A percentile compares a stretch with the other conserved stretches of the same genome.
Evolutionary conservation across 2,888 invertebrate genomes (phyloP).

Genomic region (Hymenopus coronatus): DNA sequence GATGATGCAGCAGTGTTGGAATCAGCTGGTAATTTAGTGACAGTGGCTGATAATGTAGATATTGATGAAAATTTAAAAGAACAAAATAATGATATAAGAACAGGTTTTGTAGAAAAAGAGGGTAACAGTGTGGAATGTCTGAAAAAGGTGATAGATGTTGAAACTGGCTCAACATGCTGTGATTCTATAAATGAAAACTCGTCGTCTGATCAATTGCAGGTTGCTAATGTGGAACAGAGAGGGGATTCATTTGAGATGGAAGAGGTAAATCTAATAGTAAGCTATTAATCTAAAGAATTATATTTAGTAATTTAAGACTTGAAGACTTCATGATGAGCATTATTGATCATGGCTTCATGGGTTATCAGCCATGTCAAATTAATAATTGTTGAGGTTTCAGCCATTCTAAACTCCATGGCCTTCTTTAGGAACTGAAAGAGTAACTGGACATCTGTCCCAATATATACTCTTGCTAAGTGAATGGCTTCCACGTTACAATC

Average conservation of each 20-base stretch:
- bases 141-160: not conserved
- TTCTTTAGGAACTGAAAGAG: too few relatives aligned
- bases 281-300: not conserved
- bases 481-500: too few relatives aligned
- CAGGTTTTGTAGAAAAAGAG: not conserved
- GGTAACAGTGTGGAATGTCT: not conserved
- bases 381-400: too few relatives aligned
- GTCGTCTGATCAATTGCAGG: not conserved
- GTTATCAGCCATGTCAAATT: too few relatives aligned
- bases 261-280: slow-evolving; percentile 21
- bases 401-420: too few relatives aligned
- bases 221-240: not conserved
- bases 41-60: too few relatives aligned
- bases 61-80: not conserved
- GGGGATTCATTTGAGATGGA: slow-evolving; percentile 33
- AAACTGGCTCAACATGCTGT: not conserved
- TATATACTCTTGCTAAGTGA: too few relatives aligned
- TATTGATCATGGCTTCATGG: too few relatives aligned
- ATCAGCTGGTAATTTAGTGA: not conserved
- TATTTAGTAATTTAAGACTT: slow-evolving; percentile 18
- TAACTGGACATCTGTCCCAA: too few relatives aligned
- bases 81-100: not conserved
- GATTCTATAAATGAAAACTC: not conserved
- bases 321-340: too few relatives aligned
- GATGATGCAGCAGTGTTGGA: slow-evolving; percentile 13